Conservation (phyloP, 2,797 vertebrate species). For the Ctenopoma kingsleyae region DNA sequence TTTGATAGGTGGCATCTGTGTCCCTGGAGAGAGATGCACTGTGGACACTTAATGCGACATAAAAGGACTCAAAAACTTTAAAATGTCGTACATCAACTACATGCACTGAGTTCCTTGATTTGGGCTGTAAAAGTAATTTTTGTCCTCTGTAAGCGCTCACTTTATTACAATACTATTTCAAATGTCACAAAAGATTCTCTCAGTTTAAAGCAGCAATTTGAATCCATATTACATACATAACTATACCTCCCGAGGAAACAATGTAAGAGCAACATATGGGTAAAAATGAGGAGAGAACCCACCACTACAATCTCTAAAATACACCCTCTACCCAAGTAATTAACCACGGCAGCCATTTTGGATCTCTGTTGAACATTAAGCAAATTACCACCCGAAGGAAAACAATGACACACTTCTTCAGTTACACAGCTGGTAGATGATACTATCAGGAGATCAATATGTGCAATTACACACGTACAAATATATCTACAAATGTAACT, state of each 20-base stretch:
- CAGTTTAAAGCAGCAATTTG: slow-evolving; percentile 5
- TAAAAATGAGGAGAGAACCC: slow-evolving; percentile 28
- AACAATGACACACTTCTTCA: slow-evolving; percentile 66
- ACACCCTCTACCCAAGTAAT: slow-evolving; percentile 52
- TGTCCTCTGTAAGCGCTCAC: neutral
- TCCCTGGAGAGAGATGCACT: slow-evolving; percentile 55
- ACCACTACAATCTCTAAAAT: slow-evolving; percentile 32
- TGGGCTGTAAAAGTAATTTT: slow-evolving; percentile 12
- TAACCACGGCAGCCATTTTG: slow-evolving; percentile 64
- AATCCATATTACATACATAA: slow-evolving; percentile 7
- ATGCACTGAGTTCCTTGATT: slow-evolving; percentile 13
- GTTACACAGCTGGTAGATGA: slow-evolving; percentile 45
- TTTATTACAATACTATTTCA: neutral
- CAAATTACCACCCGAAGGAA: slow-evolving; percentile 64
- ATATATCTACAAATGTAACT: neutral
- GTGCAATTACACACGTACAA: slow-evolving; percentile 18
- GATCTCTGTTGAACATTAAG: slow-evolving; percentile 49
- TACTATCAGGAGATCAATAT: slow-evolving; percentile 43
- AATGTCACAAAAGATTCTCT: slow-evolving; percentile 18
- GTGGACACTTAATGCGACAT: slow-evolving; percentile 39
- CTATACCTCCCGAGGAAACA: slow-evolving; percentile 1
- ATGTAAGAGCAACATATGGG: slow-evolving; percentile 26
- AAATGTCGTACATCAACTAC: slow-evolving; percentile 14
- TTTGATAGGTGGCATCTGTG: slow-evolving; percentile 41
- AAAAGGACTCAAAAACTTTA: slow-evolving; percentile 48